A percentile compares a stretch with the other conserved stretches of the same genome.
These are phyloP conservation scores for Trichonephila clavipes DNA, from an alignment of 1,140 invertebrate species.

Conservation along the genomic window DNA sequence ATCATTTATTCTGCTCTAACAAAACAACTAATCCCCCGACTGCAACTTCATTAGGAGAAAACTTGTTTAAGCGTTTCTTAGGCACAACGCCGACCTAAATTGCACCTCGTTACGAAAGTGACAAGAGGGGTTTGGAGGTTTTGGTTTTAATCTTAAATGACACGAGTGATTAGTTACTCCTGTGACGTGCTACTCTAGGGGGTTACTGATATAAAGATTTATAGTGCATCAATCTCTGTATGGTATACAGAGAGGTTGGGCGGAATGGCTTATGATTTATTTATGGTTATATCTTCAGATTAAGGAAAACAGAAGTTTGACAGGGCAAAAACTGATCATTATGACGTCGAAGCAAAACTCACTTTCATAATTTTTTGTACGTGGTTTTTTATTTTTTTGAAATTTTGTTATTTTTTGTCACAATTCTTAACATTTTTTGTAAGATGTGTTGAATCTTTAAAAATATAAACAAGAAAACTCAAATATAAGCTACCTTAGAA, in stretches of 20 bases:
- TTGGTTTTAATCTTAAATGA: conserved; percentile 24
- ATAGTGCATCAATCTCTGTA: background rate
- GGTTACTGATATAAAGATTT: background rate
- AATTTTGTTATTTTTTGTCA: too few relatives aligned
- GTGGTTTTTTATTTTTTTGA: too few relatives aligned
- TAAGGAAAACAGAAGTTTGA: background rate
- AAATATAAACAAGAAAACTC: too few relatives aligned
- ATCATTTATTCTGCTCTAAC: conserved; percentile 16
- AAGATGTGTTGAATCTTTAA: too few relatives aligned
- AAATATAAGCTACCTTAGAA: too few relatives aligned
- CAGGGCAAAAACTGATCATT: too few relatives aligned
- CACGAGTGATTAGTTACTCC: conserved; percentile 17
- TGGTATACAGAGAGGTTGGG: background rate
- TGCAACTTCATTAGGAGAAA: conserved; percentile 16
- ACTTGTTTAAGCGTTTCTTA: conserved; percentile 24
- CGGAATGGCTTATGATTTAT: background rate
- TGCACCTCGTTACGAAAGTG: conserved; percentile 22
- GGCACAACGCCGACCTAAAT: background rate
- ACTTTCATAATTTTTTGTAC: too few relatives aligned
- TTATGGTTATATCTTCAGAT: background rate
- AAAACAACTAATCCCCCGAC: conserved; percentile 16
- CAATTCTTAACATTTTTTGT: too few relatives aligned
- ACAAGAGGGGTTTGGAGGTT: conserved; percentile 14
- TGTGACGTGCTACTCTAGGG: background rate
- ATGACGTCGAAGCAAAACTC: too few relatives aligned